Evolutionary conservation across 2,888 invertebrate species (phyloP), one percentile per base, ranked within the genome.

Genomic region (Limnephilus auricula): DNA sequence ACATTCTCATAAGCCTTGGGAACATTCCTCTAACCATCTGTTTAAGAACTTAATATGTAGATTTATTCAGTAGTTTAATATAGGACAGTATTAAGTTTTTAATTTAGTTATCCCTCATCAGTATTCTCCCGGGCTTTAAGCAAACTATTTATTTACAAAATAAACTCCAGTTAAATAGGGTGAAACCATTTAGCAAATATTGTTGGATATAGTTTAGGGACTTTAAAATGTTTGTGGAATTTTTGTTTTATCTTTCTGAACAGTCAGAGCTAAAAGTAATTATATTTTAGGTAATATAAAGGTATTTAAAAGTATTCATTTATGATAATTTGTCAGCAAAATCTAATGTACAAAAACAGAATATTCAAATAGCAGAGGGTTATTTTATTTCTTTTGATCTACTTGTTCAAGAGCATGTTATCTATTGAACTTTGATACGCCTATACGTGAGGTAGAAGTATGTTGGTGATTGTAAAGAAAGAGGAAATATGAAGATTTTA

Each of bases 91-190:
- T 65, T 65, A 65, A 65, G 65, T n/a, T 65, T 65, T 65, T 65
- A 65, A 65, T 65, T 65, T 65, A 65, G 65, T 65, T 65, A 65
- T 65, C 65, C 65, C 65, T 65, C 65, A 65, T 65, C 65, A 65
- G 65, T 65, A 65, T 65, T 25, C 65, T 9, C 65, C 25, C 9
- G 65, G 9, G 65, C 65, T 65, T 65, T 25, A 10, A 65, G 65
- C n/a, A 65, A 65, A 65, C 65, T 65, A 65, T 65, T 65, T 65
- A 65, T 65, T 65, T 65, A 65, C 65, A 25, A 65, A n/a, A 65
- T 65, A 65, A 65, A n/a, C 65, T 65, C 65, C 65, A 65, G 65
- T 65, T n/a, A 65, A 65, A 5, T 25, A 65, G 65, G 65, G 65
- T 65, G 9, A n/a, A 65, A 25, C 65, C 65, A 65, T 65, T 65